Evolutionary conservation across 2,797 vertebrate genomes (phyloP).

Genomic region (Meriones psammophilus): DNA sequence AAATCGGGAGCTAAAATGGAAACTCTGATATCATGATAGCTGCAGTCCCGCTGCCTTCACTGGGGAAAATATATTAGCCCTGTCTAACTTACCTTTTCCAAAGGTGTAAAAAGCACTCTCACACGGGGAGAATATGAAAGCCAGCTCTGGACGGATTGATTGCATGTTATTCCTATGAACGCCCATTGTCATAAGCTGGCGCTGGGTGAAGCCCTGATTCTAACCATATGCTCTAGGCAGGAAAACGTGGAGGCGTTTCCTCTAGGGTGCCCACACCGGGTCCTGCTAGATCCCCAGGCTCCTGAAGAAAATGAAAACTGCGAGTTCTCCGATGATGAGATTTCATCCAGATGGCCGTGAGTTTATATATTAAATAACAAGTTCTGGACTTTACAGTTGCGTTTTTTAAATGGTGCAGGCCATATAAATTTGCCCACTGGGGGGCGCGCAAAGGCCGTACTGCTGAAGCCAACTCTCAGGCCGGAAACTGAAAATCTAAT

Average conservation of each 20-base stretch:
- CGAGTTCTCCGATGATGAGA: constrained; percentile 69
- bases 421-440: constrained; percentile 83
- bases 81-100: constrained; percentile 68
- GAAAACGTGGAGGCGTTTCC: constrained; percentile 60
- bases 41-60: constrained; percentile 16
- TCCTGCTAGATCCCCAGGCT: constrained; percentile 67
- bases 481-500: neutral
- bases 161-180: constrained; percentile 56
- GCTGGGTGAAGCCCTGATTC: constrained; percentile 53
- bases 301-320: constrained; percentile 72
- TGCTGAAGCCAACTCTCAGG: neutral
- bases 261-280: constrained; percentile 63
- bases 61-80: constrained; percentile 76
- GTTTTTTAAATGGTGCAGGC: constrained; percentile 46
- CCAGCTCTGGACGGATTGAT: constrained; percentile 49
- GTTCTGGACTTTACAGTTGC: neutral
- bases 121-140: constrained; percentile 70
- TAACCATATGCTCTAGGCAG: constrained; percentile 47
- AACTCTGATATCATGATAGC: constrained; percentile 65
- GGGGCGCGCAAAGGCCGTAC: constrained; percentile 85
- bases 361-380: constrained; percentile 66
- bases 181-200: constrained; percentile 55
- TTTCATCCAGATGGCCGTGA: constrained; percentile 78
- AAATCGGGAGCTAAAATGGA: constrained; percentile 42
- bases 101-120: constrained; percentile 65